These are phyloP conservation scores for Loris lydekkerianus DNA, from an alignment of 2,797 vertebrate species.

Conservation along the genomic window DNA sequence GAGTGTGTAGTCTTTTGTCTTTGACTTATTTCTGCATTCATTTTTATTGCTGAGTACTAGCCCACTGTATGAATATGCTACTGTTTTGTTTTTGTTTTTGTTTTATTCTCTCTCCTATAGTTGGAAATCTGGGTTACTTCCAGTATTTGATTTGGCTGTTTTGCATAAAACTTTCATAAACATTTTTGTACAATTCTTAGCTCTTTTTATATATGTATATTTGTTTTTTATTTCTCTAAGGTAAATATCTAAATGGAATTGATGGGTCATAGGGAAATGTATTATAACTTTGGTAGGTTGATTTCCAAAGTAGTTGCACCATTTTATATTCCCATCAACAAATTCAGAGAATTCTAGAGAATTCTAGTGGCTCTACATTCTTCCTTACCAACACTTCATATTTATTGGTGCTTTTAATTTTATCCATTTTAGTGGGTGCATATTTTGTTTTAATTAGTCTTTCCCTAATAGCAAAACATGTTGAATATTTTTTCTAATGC, in stretches of 20 bases:
- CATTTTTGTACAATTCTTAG: neutral
- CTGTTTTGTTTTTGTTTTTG: neutral
- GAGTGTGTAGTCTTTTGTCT: neutral
- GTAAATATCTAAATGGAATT: neutral
- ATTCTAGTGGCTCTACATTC: neutral
- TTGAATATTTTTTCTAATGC: neutral
- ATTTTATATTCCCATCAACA: neutral
- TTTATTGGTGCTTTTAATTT: neutral
- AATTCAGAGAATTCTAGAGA: constrained; percentile 29
- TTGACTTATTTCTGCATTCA: constrained; percentile 12
- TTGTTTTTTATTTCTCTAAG: neutral
- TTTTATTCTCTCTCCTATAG: neutral
- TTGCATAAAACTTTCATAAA: neutral
- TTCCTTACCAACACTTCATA: neutral
- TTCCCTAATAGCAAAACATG: neutral
- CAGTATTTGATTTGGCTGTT: neutral
- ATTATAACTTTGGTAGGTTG: neutral
- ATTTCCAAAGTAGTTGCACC: constrained; percentile 1
- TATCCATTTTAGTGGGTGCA: neutral
- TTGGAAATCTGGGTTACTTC: neutral
- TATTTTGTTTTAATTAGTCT: constrained; percentile 4
- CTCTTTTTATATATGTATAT: neutral
- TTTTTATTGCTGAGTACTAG: neutral
- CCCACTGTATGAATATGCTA: neutral
- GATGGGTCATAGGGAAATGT: neutral